phyloP scores from a whole-genome alignment of 1,140 invertebrate genomes.

The Streblospio benedicti region DNA sequence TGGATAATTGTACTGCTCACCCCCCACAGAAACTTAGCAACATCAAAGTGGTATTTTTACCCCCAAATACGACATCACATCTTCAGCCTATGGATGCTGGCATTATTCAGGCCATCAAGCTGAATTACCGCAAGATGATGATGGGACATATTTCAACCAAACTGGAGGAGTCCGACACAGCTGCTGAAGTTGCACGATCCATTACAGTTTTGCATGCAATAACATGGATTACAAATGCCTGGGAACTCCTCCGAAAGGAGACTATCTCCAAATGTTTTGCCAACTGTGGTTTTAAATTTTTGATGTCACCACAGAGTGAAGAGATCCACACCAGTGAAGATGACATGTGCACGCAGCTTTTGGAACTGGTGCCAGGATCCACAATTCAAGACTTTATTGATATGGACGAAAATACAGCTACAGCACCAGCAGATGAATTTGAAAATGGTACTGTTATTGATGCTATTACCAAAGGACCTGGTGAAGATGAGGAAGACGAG shows the following conservation, averaged over 20 bases:
- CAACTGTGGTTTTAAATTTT: constrained; percentile 5
- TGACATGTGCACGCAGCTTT: too few relatives aligned
- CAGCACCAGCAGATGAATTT: too few relatives aligned
- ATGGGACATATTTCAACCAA: not conserved
- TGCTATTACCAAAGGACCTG: too few relatives aligned
- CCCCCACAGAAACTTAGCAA: constrained; percentile 27
- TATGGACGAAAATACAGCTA: too few relatives aligned
- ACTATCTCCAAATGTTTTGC: constrained; percentile 6
- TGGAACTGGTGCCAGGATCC: too few relatives aligned
- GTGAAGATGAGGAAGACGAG: too few relatives aligned
- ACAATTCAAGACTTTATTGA: too few relatives aligned
- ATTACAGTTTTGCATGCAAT: constrained; percentile 10
- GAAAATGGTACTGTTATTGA: too few relatives aligned
- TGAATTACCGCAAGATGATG: not conserved
- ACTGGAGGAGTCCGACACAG: not conserved
- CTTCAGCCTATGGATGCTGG: constrained; percentile 48
- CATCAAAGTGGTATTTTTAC: constrained; percentile 42
- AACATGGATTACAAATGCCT: not conserved
- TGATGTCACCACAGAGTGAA: too few relatives aligned
- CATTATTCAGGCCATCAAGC: constrained; percentile 37
- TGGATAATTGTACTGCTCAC: constrained; percentile 48
- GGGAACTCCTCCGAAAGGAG: not conserved
- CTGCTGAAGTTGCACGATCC: not conserved
- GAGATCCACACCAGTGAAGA: too few relatives aligned
- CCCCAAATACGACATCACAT: constrained; percentile 44